These are phyloP conservation scores for Ommatoiulus sabulosus DNA, from an alignment of 2,888 invertebrate genomes.

Conservation along the genomic window DNA sequence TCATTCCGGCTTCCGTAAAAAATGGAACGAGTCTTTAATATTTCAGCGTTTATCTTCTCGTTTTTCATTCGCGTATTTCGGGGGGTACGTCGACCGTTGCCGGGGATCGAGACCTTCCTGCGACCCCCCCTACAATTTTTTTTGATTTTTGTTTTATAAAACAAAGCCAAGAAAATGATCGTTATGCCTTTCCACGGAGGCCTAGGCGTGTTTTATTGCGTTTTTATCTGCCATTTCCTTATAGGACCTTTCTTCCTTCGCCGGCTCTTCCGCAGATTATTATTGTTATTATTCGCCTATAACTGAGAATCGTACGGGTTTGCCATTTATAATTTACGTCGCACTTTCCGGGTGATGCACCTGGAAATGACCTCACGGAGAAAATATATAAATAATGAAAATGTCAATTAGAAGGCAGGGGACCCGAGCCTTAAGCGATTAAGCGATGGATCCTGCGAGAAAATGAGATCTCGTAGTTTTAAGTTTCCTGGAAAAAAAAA, in stretches of 20 bases:
- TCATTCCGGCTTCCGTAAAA: background rate
- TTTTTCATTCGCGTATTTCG: background rate
- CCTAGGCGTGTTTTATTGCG: slow-evolving; percentile 29
- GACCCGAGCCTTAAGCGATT: background rate
- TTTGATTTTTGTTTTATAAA: background rate
- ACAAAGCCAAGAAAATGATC: slow-evolving; percentile 1
- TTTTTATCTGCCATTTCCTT: slow-evolving; percentile 31
- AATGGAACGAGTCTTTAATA: slow-evolving; percentile 11
- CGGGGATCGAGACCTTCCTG: background rate
- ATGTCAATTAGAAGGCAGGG: background rate
- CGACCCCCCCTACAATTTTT: background rate
- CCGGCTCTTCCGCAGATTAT: slow-evolving; percentile 16
- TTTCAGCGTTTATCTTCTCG: background rate
- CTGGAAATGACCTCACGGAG: slow-evolving; percentile 24
- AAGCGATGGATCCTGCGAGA: too few species aligned
- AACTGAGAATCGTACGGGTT: background rate
- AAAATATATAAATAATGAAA: background rate
- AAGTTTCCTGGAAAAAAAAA: too few species aligned
- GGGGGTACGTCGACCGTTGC: background rate
- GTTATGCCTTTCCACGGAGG: background rate
- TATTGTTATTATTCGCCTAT: slow-evolving; percentile 38
- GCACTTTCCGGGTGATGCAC: background rate
- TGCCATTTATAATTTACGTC: slow-evolving; percentile 18
- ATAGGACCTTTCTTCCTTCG: slow-evolving; percentile 18
- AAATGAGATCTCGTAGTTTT: too few species aligned